phyloP scores from a whole-genome alignment of 2,113 vertebrate species.

The Salminus brasiliensis region DNA sequence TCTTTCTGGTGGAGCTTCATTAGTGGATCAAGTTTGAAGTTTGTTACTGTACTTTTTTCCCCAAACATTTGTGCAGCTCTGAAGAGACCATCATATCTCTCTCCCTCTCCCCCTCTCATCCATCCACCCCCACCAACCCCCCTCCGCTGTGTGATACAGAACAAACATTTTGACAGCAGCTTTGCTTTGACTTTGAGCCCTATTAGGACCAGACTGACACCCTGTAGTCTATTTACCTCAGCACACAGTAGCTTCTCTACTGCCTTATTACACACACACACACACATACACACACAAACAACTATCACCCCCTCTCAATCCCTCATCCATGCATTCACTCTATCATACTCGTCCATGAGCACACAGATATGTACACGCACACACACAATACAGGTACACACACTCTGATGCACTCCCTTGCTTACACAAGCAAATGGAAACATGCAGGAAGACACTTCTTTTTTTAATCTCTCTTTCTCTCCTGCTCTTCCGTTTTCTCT shows the following conservation, averaged over 20 bases:
- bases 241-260: conserved; percentile 30
- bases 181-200: conserved; percentile 26
- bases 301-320: conserved; percentile 63
- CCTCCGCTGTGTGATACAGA: conserved; percentile 26
- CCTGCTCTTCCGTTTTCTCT: conserved; percentile 30
- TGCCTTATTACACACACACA: conserved; percentile 27
- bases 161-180: conserved; percentile 32
- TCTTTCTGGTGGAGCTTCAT: no score
- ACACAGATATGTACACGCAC: conserved; percentile 11
- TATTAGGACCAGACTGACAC: conserved; percentile 36
- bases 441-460: conserved; percentile 26
- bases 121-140: neutral
- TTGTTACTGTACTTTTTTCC: no score
- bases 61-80: no score
- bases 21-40: no score
- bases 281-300: conserved; percentile 48
- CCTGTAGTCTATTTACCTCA: conserved; percentile 28
- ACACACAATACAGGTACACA: conserved; percentile 27
- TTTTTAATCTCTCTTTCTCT: conserved; percentile 1
- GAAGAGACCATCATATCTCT: no score
- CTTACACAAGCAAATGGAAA: conserved; percentile 40
- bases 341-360: conserved; percentile 43
- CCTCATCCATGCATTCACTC: conserved; percentile 64
- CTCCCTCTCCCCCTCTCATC: neutral
- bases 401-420: conserved; percentile 14